phyloP scores from a whole-genome alignment of 2,888 invertebrate genomes.

The Antheraea yamamai region DNA sequence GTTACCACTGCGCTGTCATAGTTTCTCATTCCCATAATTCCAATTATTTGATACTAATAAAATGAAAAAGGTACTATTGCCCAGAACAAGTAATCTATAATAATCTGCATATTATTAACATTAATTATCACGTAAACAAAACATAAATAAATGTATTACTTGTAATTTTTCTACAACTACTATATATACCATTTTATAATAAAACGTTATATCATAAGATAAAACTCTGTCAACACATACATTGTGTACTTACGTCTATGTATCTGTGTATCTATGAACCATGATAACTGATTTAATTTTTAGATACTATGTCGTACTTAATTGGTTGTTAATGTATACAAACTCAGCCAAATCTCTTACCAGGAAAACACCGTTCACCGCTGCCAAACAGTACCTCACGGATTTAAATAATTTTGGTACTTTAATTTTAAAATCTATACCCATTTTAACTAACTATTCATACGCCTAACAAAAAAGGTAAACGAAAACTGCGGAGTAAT shows the following conservation, averaged over 20 bases:
- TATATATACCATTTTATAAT: not conserved
- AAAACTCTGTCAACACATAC: conserved; percentile 6
- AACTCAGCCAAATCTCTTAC: conserved; percentile 75
- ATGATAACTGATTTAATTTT: not conserved
- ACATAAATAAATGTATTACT: not conserved
- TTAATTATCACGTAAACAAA: not conserved
- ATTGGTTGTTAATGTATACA: not conserved
- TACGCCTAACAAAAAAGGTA: conserved; percentile 37
- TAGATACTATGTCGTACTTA: not conserved
- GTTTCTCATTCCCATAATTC: not conserved
- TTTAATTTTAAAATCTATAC: conserved; percentile 68
- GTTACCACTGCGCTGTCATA: not conserved
- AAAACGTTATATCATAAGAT: not conserved
- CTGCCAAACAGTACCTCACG: conserved; percentile 87
- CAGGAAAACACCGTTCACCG: conserved; percentile 88
- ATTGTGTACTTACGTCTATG: not conserved
- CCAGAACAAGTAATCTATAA: not conserved
- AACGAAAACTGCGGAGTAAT: conserved; percentile 57
- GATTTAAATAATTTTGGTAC: conserved; percentile 73
- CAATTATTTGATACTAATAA: no score
- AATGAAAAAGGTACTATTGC: not conserved
- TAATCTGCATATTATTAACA: not conserved
- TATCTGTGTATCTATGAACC: not conserved
- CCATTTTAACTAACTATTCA: conserved; percentile 37
- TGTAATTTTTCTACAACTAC: not conserved